These are phyloP conservation scores for Telenomus remus DNA, from an alignment of 1,140 invertebrate species.

Conservation along the genomic window DNA sequence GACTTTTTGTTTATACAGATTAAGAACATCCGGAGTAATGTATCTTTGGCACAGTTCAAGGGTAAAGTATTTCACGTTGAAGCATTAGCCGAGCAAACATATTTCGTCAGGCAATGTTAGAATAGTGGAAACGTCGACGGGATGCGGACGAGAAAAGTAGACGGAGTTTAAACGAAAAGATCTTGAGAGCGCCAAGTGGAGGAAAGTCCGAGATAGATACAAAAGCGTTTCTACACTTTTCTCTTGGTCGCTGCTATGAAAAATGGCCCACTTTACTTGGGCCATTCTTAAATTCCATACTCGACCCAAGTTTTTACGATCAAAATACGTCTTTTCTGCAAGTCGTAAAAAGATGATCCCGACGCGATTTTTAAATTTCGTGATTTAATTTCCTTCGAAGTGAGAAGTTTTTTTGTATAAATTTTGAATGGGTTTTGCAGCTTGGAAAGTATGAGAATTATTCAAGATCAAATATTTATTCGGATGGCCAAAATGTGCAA, in stretches of 20 bases:
- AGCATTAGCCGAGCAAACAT: constrained; percentile 46
- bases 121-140: constrained; percentile 35
- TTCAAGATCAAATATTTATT: too few species aligned
- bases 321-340: constrained; percentile 50
- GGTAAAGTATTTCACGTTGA: constrained; percentile 30
- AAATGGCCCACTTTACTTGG: constrained; percentile 56
- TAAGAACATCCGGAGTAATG: too few species aligned
- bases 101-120: constrained; percentile 56
- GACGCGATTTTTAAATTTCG: constrained; percentile 17
- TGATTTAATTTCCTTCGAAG: too few species aligned
- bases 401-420: too few species aligned
- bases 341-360: constrained; percentile 37
- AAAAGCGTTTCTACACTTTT: constrained; percentile 55
- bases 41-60: neutral
- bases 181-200: constrained; percentile 45
- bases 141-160: constrained; percentile 37
- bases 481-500: too few species aligned
- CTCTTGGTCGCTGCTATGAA: constrained; percentile 48
- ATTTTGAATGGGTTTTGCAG: too few species aligned
- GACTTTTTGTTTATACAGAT: too few species aligned
- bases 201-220: constrained; percentile 59
- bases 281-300: constrained; percentile 59
- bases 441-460: too few species aligned
- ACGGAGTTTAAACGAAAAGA: constrained; percentile 53
- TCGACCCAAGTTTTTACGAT: constrained; percentile 51